These are phyloP conservation scores for Anthopleura xanthogrammica DNA, from an alignment of 92 coral and sea anemone genomes.

Conservation along the genomic window DNA sequence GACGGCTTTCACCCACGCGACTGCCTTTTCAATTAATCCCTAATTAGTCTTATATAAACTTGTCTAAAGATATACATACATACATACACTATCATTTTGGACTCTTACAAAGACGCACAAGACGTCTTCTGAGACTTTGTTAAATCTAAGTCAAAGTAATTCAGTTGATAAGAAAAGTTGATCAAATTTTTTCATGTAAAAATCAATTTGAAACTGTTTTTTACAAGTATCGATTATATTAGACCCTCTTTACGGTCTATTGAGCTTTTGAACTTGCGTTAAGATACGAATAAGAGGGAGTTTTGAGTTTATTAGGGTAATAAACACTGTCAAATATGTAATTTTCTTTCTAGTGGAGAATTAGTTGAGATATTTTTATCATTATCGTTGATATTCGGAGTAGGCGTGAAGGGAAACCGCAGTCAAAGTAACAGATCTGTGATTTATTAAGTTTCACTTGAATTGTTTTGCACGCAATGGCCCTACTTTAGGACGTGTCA, in stretches of 20 bases:
- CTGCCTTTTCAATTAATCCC: slow-evolving; percentile 2
- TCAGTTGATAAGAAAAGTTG: neutral
- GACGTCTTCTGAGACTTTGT: neutral
- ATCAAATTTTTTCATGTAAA: neutral
- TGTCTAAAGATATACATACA: neutral
- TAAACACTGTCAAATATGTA: neutral
- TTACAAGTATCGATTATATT: neutral
- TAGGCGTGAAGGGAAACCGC: slow-evolving; percentile 1
- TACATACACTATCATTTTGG: neutral
- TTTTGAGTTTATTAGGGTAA: neutral
- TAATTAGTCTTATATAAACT: slow-evolving; percentile 1
- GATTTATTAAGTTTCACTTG: neutral
- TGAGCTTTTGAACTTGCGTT: neutral
- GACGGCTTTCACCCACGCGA: slow-evolving; percentile 8
- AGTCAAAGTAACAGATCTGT: slow-evolving; percentile 9
- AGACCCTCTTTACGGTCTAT: neutral
- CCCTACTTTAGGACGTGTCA: neutral
- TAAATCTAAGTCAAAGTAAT: neutral
- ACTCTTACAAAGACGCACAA: neutral
- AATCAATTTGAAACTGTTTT: neutral
- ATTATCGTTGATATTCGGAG: neutral
- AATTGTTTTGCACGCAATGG: neutral
- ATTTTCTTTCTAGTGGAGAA: neutral
- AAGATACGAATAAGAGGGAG: neutral
- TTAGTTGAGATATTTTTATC: neutral